Evolutionary conservation across 2,797 vertebrate species (phyloP), one percentile per base, ranked within the genome.

Genomic region (Clarias platycephalus): DNA sequence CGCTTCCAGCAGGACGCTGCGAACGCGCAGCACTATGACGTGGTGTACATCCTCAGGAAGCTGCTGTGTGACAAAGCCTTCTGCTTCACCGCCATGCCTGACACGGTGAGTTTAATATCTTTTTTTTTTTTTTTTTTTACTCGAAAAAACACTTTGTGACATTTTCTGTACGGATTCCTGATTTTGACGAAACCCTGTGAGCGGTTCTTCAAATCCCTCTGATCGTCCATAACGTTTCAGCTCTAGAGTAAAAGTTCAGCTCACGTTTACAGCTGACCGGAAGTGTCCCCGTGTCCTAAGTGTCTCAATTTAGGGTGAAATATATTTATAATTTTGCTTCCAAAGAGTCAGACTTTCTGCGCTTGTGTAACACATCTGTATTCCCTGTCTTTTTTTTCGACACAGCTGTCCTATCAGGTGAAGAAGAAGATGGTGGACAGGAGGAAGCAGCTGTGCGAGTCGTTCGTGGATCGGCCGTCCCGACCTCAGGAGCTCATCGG

Each of bases 71-170:
- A 92, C 70, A 97, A 95, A 92, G 97, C 97, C 0, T 96, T 99
- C 88, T 89, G 93, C 82, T 99, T 97, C 83, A 95, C 96, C 0
- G 97, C 97, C 37, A 97, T 97, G 97, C 97, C 97, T 22, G 92
- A 88, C 64, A 87, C 85, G 71, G 98, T 99, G 92, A 0, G 84
- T 83, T 26, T 62, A 7, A 37, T 40, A 7, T 0, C 2, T 4
- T 9, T 2, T 44, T 44, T 44, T 8, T 8, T 40, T 9, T 44
- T 44, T 9, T 44, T 5, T 5, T 37, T 40, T 40, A 6, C 37
- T 40, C 0, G 37, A 8, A 40, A 12, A 49, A 49, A 49, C 44
- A 49, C 3, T 49, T 10, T 31, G 8, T 22, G 64, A 64, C n/a
- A 2, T 40, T 68, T 67, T 0, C 7, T 10, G 16, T 26, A 26